phyloP scores from a whole-genome alignment of 2,113 vertebrate species.

The Mustela lutreola region DNA sequence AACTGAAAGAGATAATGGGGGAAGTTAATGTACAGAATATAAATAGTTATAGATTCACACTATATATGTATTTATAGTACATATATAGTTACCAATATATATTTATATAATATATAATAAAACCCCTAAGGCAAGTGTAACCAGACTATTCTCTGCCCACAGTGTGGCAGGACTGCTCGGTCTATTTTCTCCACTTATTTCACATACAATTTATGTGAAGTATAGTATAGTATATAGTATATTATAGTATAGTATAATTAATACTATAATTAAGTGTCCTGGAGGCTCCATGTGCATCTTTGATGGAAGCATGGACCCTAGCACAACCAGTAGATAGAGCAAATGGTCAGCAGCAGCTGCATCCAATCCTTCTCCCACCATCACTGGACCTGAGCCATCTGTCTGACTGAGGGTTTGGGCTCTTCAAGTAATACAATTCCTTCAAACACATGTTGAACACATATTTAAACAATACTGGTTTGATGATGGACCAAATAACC shows the following conservation, averaged over 20 bases:
- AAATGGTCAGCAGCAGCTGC: background rate
- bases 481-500: background rate
- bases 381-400: background rate
- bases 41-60: background rate
- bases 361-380: background rate
- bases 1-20: background rate
- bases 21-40: background rate
- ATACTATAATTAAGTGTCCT: background rate
- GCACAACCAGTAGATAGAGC: background rate
- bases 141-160: background rate
- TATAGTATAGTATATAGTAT: too few species aligned
- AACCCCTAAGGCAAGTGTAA: background rate
- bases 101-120: background rate
- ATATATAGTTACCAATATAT: background rate
- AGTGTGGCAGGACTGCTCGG: background rate
- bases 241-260: too few species aligned
- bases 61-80: background rate
- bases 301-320: background rate
- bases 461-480: background rate
- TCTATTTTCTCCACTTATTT: background rate
- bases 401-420: background rate
- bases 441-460: background rate
- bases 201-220: background rate
- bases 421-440: background rate
- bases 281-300: background rate